Evolutionary conservation across 2,113 vertebrate genomes (phyloP).

Genomic region (Vidua macroura): DNA sequence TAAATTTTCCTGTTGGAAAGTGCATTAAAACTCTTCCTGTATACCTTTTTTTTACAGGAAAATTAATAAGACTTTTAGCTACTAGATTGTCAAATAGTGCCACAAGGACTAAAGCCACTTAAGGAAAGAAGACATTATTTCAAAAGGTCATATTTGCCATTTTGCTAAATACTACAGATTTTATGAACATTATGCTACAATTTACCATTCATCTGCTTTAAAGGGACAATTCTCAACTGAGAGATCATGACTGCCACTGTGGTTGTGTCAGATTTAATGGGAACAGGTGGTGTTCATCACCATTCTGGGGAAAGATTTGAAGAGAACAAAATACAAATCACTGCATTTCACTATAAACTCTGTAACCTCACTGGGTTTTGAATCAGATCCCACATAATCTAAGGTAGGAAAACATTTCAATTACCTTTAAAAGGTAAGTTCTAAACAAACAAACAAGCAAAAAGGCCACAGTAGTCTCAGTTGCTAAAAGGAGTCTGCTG

Average conservation of each 20-base stretch:
- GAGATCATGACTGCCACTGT: not conserved
- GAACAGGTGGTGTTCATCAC: not conserved
- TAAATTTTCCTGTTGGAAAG: slow-evolving; percentile 64
- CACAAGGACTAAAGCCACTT: not conserved
- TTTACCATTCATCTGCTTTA: not conserved
- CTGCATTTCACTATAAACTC: not conserved
- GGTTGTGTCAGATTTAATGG: not conserved
- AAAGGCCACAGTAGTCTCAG: not conserved
- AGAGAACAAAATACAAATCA: not conserved
- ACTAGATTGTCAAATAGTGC: not conserved
- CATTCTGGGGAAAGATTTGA: not conserved
- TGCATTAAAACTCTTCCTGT: slow-evolving; percentile 42
- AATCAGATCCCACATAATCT: not conserved
- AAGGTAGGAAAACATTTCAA: not conserved
- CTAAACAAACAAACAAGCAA: not conserved
- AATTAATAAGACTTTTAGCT: slow-evolving; percentile 27
- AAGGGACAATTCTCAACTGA: not conserved
- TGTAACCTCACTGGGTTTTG: not conserved
- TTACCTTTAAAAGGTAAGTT: not conserved
- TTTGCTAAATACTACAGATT: slow-evolving; percentile 1
- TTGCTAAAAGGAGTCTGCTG: not conserved
- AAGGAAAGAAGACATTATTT: slow-evolving; percentile 25
- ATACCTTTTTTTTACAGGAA: slow-evolving; percentile 13
- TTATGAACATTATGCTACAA: not conserved
- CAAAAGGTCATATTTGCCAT: not conserved